phyloP scores from a whole-genome alignment of 1,140 invertebrate species.

The Drosophila paulistorum region DNA sequence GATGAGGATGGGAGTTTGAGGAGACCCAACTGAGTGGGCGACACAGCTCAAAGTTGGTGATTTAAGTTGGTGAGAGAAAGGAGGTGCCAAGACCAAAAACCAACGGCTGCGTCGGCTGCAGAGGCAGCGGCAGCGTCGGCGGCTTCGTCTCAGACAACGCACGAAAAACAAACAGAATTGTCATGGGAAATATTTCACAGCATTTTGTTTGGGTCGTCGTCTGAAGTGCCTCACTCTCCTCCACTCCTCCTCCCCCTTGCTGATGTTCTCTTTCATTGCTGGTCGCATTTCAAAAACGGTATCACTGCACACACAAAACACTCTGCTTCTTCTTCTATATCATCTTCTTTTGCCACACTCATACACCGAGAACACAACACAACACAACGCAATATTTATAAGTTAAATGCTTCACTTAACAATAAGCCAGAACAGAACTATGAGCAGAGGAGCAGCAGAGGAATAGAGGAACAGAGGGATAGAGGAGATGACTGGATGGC shows the following conservation, averaged over 20 bases:
- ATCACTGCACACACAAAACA: slow-evolving; percentile 74
- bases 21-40: slow-evolving; percentile 60
- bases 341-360: slow-evolving; percentile 47
- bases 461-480: slow-evolving; percentile 1
- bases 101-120: background rate
- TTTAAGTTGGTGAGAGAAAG: slow-evolving; percentile 22
- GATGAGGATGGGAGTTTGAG: slow-evolving; percentile 5
- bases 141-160: slow-evolving; percentile 62
- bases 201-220: slow-evolving; percentile 31
- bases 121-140: slow-evolving; percentile 1
- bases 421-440: slow-evolving; percentile 60
- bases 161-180: slow-evolving; percentile 81
- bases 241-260: background rate
- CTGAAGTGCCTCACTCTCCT: slow-evolving; percentile 31
- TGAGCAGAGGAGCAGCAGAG: slow-evolving; percentile 27
- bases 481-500: slow-evolving; percentile 1
- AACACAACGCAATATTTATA: slow-evolving; percentile 68
- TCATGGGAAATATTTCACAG: slow-evolving; percentile 78
- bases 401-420: slow-evolving; percentile 81
- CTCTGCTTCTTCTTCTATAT: slow-evolving; percentile 55
- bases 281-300: slow-evolving; percentile 73
- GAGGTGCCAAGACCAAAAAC: slow-evolving; percentile 51
- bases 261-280: background rate
- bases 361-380: slow-evolving; percentile 60
- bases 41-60: slow-evolving; percentile 34